Evolutionary conservation across 2,113 vertebrate species (phyloP), one percentile per base, ranked within the genome.

Genomic region (Toxotes jaculatrix): DNA sequence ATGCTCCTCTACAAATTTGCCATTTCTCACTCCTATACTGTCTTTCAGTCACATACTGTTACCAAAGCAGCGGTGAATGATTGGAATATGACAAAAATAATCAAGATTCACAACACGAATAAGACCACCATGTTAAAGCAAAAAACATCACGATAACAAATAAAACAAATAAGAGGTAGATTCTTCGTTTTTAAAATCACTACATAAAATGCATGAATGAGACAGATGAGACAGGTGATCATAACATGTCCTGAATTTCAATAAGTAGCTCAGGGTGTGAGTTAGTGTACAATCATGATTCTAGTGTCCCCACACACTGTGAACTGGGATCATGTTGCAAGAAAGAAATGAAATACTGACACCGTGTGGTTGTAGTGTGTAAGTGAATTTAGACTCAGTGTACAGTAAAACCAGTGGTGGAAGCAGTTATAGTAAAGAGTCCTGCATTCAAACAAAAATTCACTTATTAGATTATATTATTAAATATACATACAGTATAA

Each of bases 291-390:
- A 31, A 31, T 31, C 31, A 31, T 13, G 55, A 56, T 16, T 40
- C 5, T 42, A 5, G 7, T 19, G 4, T 65, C 0, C 49, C 11
- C 3, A 7, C 32, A 21, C 7, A 9, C 4, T 57, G 1, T 21
- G 36, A 74, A 53, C 19, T 21, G 19, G 67, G 27, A 53, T 31
- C 3, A 13, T 47, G n/a, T 36, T n/a, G 19, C 61, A 23, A 75
- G 17, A 57, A 55, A 42, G 12, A 47, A 49, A 42, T 61, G 55
- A 83, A 87, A 88, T 60, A 21, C 85, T 43, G 89, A 79, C 93
- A 69, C 79, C 3, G 6, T 86, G 89, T 92, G 93, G 92, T 65
- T 65, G 31, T 23, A 62, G 42, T 11, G 11, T 82, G 78, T 38
- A 85, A 85, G n/a, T 84, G 45, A 66, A 63, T 31, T 19, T 59